Conservation (phyloP, 2,797 vertebrate species). For the Ciconia nigra region DNA sequence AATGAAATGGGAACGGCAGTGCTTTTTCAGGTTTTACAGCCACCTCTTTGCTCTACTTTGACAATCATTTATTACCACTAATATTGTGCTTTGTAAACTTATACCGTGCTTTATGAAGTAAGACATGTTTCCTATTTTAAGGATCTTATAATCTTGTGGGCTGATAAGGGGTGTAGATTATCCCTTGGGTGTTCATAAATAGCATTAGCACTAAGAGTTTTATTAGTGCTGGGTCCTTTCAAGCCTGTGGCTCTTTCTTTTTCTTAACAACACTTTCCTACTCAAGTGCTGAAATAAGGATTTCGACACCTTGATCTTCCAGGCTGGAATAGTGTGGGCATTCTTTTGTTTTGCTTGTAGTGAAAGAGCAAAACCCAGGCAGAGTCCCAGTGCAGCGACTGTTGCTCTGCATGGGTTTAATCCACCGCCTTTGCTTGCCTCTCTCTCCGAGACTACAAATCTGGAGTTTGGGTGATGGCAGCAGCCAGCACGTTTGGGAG, state of each 20-base stretch:
- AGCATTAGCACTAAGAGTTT: constrained; percentile 33
- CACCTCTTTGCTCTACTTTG: background rate
- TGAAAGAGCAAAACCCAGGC: background rate
- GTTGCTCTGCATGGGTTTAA: constrained; percentile 1
- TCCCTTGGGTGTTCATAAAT: constrained; percentile 49
- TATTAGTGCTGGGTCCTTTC: background rate
- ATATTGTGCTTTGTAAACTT: constrained; percentile 4
- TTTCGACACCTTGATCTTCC: background rate
- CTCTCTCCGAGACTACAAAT: background rate
- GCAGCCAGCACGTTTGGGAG: constrained; percentile 46
- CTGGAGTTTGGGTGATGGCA: constrained; percentile 39
- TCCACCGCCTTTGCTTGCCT: background rate
- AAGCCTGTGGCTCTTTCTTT: background rate
- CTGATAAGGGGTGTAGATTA: constrained; percentile 39
- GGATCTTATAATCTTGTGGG: constrained; percentile 24
- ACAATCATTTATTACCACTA: constrained; percentile 1
- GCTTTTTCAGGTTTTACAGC: background rate
- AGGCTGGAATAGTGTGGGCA: background rate
- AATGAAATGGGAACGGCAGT: background rate
- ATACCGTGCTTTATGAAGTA: background rate
- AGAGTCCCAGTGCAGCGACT: background rate
- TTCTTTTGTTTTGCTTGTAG: background rate
- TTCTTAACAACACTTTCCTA: background rate
- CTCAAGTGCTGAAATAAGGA: background rate
- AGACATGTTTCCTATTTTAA: constrained; percentile 29